These are phyloP conservation scores for Habropoda laboriosa DNA, from an alignment of 1,140 invertebrate genomes.

Conservation along the genomic window DNA sequence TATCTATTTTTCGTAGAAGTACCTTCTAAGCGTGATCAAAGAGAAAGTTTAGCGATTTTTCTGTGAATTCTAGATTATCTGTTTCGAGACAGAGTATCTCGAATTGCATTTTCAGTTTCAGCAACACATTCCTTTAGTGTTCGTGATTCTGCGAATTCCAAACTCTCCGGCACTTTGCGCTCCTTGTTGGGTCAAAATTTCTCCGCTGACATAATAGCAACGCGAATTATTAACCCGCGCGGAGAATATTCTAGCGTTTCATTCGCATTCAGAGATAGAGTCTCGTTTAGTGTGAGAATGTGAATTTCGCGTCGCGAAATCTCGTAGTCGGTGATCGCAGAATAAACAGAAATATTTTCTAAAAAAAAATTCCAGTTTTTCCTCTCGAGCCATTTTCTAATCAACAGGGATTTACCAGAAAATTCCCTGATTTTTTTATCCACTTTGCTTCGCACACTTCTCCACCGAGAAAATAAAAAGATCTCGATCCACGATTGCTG, in stretches of 20 bases:
- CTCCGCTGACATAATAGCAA: neutral
- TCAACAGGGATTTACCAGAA: too few species aligned
- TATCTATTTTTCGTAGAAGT: too few species aligned
- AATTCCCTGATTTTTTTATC: too few species aligned
- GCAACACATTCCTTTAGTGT: neutral
- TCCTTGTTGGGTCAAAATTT: constrained; percentile 24
- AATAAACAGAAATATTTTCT: neutral
- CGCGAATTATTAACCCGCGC: constrained; percentile 14
- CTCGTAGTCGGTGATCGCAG: neutral
- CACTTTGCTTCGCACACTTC: too few species aligned
- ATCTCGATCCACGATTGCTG: too few species aligned
- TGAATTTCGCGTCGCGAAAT: neutral
- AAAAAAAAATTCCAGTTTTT: neutral
- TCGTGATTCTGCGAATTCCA: neutral
- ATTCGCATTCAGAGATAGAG: neutral
- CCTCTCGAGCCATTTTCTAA: too few species aligned
- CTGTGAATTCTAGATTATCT: neutral
- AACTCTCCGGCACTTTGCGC: neutral
- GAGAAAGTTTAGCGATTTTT: too few species aligned
- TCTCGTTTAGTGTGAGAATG: neutral
- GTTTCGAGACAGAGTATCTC: neutral
- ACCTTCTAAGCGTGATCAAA: too few species aligned
- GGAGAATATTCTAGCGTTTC: neutral
- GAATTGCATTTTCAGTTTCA: neutral
- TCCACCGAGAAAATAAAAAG: too few species aligned